Conservation (phyloP, 2,113 vertebrate genomes). For the Pedionomus torquatus region DNA sequence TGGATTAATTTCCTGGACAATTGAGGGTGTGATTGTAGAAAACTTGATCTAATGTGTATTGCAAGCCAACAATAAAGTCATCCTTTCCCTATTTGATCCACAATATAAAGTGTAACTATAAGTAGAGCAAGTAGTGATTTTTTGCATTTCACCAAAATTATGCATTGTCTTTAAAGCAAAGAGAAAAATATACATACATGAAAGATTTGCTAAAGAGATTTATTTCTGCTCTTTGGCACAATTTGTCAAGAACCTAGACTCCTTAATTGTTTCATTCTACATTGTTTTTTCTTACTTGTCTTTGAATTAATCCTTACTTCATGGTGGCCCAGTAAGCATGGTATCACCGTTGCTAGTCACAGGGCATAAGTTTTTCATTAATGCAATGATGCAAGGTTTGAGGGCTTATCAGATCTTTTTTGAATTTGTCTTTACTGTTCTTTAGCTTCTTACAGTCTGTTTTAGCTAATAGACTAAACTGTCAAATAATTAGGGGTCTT, state of each 20-base stretch:
- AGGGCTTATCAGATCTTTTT: background rate
- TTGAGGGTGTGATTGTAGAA: background rate
- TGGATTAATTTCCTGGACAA: background rate
- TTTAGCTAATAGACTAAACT: background rate
- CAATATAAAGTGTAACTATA: background rate
- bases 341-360: background rate
- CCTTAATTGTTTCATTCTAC: background rate
- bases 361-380: background rate
- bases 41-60: background rate
- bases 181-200: background rate
- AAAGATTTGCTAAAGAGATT: background rate
- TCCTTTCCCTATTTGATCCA: background rate
- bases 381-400: background rate
- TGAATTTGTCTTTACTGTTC: background rate
- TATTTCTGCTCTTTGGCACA: background rate
- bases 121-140: background rate
- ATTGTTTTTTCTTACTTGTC: background rate
- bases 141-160: background rate
- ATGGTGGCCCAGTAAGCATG: background rate
- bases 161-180: background rate
- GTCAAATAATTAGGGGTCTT: background rate
- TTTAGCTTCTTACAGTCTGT: background rate
- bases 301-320: background rate
- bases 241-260: background rate
- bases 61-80: background rate